Evolutionary conservation across 2,888 invertebrate species (phyloP).

Genomic region (Chymomyza amoena): DNA sequence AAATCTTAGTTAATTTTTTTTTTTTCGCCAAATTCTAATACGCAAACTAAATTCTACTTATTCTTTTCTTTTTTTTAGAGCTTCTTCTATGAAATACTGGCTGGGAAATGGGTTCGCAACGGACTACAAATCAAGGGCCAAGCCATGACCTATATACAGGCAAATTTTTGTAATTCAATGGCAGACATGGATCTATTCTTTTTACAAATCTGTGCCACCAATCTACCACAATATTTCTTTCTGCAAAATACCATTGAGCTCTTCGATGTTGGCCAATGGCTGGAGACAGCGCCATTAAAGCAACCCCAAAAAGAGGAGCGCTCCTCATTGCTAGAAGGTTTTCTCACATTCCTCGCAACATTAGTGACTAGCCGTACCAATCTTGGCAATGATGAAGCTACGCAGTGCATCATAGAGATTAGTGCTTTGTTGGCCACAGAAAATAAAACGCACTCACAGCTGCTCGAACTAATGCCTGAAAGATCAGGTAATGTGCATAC

Average conservation of each 20-base stretch:
- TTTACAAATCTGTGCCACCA: slow-evolving; percentile 94
- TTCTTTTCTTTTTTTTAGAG: slow-evolving; percentile 82
- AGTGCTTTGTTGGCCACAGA: slow-evolving; percentile 94
- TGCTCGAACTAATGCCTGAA: slow-evolving; percentile 97
- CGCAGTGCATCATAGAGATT: slow-evolving; percentile 91
- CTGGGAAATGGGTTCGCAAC: slow-evolving; percentile 97
- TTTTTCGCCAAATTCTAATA: not conserved
- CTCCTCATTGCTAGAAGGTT: slow-evolving; percentile 95
- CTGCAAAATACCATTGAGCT: slow-evolving; percentile 92
- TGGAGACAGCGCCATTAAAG: slow-evolving; percentile 86
- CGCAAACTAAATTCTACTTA: not conserved
- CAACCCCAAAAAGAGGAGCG: slow-evolving; percentile 88
- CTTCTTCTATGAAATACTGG: slow-evolving; percentile 95
- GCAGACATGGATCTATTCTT: slow-evolving; percentile 98
- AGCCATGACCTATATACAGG: slow-evolving; percentile 99
- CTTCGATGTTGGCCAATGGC: slow-evolving; percentile 93
- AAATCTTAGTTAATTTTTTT: not conserved
- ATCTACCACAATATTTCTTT: slow-evolving; percentile 91
- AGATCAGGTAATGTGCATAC: slow-evolving; percentile 94
- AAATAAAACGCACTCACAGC: slow-evolving; percentile 96
- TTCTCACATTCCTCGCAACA: slow-evolving; percentile 93
- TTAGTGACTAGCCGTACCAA: slow-evolving; percentile 93
- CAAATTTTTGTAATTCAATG: slow-evolving; percentile 99
- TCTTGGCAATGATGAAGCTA: slow-evolving; percentile 83
- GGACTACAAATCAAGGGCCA: slow-evolving; percentile 99